These are phyloP conservation scores for Microcaecilia unicolor DNA, from an alignment of 2,797 vertebrate species.

Conservation along the genomic window DNA sequence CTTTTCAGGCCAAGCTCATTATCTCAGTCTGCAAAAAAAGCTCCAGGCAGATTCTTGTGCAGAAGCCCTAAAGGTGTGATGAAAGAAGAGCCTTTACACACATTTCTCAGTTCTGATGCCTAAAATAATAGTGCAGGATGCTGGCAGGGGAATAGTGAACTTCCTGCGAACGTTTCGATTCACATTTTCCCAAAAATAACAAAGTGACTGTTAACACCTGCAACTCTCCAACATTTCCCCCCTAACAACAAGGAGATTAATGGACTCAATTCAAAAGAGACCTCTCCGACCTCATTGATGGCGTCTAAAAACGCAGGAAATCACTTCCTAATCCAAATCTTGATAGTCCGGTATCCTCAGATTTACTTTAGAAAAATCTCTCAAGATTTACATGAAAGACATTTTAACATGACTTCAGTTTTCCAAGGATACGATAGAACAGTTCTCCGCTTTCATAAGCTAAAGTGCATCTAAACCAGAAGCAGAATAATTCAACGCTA, in stretches of 20 bases:
- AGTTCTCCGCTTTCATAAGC: no score
- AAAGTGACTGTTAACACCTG: slow-evolving; percentile 78
- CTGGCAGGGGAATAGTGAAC: slow-evolving; percentile 66
- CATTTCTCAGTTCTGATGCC: slow-evolving; percentile 59
- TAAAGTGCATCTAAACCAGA: no score
- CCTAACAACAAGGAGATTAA: slow-evolving; percentile 57
- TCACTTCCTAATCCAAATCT: slow-evolving; percentile 47
- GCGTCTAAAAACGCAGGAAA: slow-evolving; percentile 57
- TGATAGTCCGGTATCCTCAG: slow-evolving; percentile 39
- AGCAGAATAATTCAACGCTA: no score
- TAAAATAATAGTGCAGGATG: slow-evolving; percentile 68
- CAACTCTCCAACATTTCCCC: slow-evolving; percentile 55
- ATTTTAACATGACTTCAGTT: no score
- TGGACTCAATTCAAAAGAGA: slow-evolving; percentile 48
- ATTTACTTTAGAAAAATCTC: background rate
- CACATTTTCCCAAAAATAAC: slow-evolving; percentile 88
- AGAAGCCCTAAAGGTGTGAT: slow-evolving; percentile 53
- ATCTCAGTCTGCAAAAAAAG: slow-evolving; percentile 13
- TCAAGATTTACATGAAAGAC: no score
- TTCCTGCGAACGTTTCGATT: slow-evolving; percentile 78
- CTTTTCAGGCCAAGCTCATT: background rate
- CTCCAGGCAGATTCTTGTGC: slow-evolving; percentile 31
- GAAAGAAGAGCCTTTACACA: slow-evolving; percentile 48
- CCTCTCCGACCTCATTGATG: slow-evolving; percentile 56
- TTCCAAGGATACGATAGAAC: no score